Conservation (phyloP, 2,113 vertebrate species). For the Melanocharis versteri region DNA sequence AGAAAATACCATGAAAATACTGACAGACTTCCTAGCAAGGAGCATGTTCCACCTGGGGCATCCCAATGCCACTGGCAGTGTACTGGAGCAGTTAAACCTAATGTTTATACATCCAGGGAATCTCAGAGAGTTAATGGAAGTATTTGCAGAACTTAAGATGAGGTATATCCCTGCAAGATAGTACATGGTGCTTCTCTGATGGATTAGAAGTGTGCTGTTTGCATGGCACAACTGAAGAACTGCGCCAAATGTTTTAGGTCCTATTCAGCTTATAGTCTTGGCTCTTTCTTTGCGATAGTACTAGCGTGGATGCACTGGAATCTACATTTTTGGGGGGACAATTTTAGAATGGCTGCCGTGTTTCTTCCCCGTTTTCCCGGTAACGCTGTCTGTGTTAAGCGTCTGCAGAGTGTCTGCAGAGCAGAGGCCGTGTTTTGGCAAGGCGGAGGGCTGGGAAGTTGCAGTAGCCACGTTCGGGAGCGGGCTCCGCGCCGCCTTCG, state of each 20-base stretch:
- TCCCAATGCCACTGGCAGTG: background rate
- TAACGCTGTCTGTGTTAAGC: fast-evolving
- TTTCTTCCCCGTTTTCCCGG: background rate
- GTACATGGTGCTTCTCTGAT: background rate
- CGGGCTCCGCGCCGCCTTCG: background rate
- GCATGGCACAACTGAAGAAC: background rate
- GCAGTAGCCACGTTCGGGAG: background rate
- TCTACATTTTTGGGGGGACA: background rate
- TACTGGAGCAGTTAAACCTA: background rate
- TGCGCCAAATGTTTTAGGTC: background rate
- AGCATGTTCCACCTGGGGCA: background rate
- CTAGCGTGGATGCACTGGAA: background rate
- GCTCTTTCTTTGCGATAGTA: background rate
- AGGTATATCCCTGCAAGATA: background rate
- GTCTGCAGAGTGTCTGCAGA: background rate
- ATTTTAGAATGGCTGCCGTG: background rate
- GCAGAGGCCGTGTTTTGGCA: fast-evolving
- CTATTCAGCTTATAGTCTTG: too few relatives aligned
- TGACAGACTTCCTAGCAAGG: background rate
- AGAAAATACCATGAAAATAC: background rate
- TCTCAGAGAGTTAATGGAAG: background rate
- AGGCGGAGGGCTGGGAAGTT: too few relatives aligned
- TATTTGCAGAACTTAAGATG: background rate
- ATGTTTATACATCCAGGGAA: background rate
- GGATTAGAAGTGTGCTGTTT: background rate